Base-by-base conservation (phyloP, 2,797 vertebrate genomes). In the Chaenodraco wilsoni region DNA sequence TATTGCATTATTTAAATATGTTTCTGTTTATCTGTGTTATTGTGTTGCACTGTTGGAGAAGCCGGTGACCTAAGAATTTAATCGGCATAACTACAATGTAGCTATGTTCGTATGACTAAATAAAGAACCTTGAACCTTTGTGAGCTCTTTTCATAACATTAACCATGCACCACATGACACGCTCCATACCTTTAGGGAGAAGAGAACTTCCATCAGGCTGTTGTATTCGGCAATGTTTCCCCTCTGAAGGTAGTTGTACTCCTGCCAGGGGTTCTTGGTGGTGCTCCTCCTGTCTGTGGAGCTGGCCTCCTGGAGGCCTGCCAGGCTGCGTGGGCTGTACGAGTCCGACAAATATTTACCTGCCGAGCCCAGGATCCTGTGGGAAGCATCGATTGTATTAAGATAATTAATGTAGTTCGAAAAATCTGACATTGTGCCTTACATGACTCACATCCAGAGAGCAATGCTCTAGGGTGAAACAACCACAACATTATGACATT, bases 181-280 rank as follows among this genome's bases (percentile, higher is more conserved):
- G 9, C 31, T 41, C 5, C n/a, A 13, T 90, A 99, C 98, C 96
- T 99, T 99, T 13, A 99, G 90, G 2, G 95, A 96, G 89, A 97
- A 98, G n/a, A 99, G 96, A 0, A 95, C 95, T 82, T 99, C 98
- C 96, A 99, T 95, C 12, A 99, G 93, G 84, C 92, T 95, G 87
- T 94, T 95, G 59, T 97, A 96, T 71, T 98, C 96, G 0, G 91
- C 95, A 0, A 93, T 93, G 83, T 93, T 96, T 57, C 95, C 96
- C 83, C 95, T 96, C 92, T 96, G 95, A 16, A 99, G 95, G 76
- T 98, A 99, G 90, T 98, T 98, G 88, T 98, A 96, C 13, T 99
- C 98, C 87, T 98, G 98, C 98, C 98, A 99, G 4, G 97, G 98
- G 85, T 98, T 99, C 90, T 93, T 97, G 77, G 88, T 46, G 15